These are phyloP conservation scores for Microcebus ravelobensis DNA, from an alignment of 2,113 vertebrate species.

Conservation along the genomic window DNA sequence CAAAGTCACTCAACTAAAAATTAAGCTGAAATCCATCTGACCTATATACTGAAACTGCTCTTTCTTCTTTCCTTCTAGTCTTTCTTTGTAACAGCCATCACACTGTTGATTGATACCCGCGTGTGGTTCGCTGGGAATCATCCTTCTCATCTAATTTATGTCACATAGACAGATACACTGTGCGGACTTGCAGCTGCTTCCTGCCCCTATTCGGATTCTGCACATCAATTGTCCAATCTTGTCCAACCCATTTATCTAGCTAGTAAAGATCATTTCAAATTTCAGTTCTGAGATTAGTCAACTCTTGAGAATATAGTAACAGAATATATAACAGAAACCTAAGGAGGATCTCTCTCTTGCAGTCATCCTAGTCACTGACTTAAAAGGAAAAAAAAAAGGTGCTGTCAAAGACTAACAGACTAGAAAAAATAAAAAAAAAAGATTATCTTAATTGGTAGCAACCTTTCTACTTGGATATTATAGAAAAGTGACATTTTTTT, in stretches of 20 bases:
- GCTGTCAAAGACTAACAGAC: background rate
- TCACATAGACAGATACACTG: background rate
- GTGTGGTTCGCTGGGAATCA: background rate
- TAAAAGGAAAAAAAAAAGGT: background rate
- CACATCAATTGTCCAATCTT: background rate
- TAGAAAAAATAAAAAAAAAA: background rate
- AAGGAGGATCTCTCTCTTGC: background rate
- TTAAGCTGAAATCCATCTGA: background rate
- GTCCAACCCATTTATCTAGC: background rate
- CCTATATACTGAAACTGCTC: background rate
- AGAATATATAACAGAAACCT: background rate
- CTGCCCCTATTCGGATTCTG: background rate
- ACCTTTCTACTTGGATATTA: background rate
- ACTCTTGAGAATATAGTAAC: background rate
- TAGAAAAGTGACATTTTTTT: constrained; percentile 11
- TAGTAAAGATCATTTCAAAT: background rate
- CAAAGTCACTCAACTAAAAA: background rate
- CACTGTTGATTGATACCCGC: background rate
- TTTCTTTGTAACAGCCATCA: background rate
- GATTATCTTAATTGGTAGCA: background rate
- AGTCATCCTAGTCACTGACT: background rate
- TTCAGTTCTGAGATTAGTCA: background rate
- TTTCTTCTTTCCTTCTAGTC: background rate
- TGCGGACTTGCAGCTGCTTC: background rate
- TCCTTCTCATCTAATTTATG: background rate